Base-by-base conservation (phyloP, 2,888 invertebrate species). In the Lucinisca nassula region DNA sequence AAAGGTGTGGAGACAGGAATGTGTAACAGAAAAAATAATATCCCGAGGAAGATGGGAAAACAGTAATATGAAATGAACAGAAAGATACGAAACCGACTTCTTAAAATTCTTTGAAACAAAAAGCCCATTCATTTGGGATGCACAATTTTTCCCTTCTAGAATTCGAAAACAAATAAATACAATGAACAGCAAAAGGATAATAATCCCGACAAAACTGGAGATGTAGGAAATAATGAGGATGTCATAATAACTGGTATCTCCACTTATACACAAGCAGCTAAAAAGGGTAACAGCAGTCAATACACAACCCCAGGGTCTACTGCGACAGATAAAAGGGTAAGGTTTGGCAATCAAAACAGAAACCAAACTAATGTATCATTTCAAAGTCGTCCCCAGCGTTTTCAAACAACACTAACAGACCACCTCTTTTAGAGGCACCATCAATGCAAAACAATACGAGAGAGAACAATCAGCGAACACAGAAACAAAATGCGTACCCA, bases 241-340 rank as follows among this genome's bases (percentile, higher is more conserved):
- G 55, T 55, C 6, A 55, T 55, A 12, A 55, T 55, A 55, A 55
- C 55, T 55, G 55, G 55, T n/a, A 21, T 55, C 55, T 55, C 55
- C 55, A 55, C n/a, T 55, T 55, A 55, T 55, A 21, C n/a, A 55
- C 55, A 55, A 55, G 55, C 55, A 55, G 55, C 55, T 55, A 55
- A n/a, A 8, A 55, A 55, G 21, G 24, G 55, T n/a, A 55, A 55
- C 14, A 12, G 21, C 21, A 8, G 55, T 55, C 21, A 55, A 6
- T n/a, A 4, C 55, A 55, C 55, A n/a, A 55, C 14, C 24, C 55
- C 55, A 21, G 55, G 10, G 21, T n/a, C 10, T 10, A 55, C 10
- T 12, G 14, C 14, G 21, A 14, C 21, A 55, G 55, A 4, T 55
- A 55, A 55, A n/a, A 40, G 21, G 21, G 51, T 51, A 21, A 51